These are phyloP conservation scores for Balearica regulorum DNA, from an alignment of 2,797 vertebrate genomes.

Conservation along the genomic window DNA sequence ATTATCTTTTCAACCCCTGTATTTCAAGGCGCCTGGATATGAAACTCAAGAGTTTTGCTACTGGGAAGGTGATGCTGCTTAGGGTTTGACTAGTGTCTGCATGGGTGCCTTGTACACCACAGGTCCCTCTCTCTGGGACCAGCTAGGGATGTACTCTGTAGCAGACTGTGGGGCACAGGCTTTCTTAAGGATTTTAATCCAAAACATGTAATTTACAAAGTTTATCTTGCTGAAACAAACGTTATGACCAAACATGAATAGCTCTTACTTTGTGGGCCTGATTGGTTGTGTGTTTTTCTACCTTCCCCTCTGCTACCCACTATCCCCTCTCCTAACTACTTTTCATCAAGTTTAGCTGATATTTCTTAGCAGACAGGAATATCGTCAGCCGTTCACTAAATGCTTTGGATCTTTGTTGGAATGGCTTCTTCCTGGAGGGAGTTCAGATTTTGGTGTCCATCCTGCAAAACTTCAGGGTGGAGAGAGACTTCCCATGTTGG, in stretches of 20 bases:
- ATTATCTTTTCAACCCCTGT: not conserved
- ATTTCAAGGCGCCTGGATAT: not conserved
- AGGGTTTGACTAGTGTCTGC: not conserved
- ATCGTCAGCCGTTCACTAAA: not conserved
- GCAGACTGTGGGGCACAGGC: not conserved
- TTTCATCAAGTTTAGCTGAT: not conserved
- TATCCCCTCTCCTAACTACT: not conserved
- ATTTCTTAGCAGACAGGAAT: not conserved
- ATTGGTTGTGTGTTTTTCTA: not conserved
- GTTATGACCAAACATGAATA: not conserved
- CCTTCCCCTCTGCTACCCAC: not conserved
- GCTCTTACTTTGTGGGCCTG: not conserved
- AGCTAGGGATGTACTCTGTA: not conserved
- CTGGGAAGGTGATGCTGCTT: not conserved
- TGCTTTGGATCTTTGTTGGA: not conserved
- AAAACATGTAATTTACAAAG: not conserved
- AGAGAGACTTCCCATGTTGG: not conserved
- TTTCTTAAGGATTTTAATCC: not conserved
- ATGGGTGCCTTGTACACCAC: not conserved
- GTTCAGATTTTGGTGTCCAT: not conserved
- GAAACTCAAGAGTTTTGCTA: not conserved
- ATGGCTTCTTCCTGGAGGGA: not conserved
- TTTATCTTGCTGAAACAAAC: not conserved
- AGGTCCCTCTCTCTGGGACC: not conserved
- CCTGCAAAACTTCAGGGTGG: not conserved